Evolutionary conservation across 2,113 vertebrate species (phyloP).

Genomic region (Tetrao urogallus): DNA sequence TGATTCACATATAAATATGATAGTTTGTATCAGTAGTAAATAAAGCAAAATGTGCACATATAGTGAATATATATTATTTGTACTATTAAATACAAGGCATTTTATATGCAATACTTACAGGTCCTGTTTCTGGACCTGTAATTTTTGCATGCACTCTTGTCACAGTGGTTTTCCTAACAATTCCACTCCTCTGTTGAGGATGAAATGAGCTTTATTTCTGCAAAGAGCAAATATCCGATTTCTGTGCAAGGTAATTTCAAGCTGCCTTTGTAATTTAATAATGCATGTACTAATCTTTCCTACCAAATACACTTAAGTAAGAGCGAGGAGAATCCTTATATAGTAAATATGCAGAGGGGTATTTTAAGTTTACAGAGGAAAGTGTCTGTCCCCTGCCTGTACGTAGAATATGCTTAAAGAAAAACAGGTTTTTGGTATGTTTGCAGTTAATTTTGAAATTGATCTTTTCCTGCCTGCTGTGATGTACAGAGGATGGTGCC

Average conservation of each 20-base stretch:
- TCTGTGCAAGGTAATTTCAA: not conserved
- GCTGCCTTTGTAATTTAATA: not conserved
- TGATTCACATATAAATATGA: not conserved
- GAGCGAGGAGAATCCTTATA: not conserved
- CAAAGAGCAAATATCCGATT: not conserved
- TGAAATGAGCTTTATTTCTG: constrained; percentile 4
- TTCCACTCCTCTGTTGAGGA: not conserved
- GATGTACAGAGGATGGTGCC: too few species aligned
- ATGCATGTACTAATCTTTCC: not conserved
- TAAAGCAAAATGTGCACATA: not conserved
- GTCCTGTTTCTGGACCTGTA: not conserved
- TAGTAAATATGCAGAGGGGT: not conserved
- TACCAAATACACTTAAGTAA: fast-evolving
- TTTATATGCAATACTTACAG: not conserved
- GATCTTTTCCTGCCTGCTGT: not conserved
- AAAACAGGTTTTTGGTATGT: not conserved
- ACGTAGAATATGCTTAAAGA: not conserved
- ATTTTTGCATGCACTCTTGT: not conserved
- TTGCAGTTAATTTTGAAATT: not conserved
- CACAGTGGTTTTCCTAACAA: not conserved
- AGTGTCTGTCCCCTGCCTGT: not conserved
- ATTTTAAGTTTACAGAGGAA: not conserved
- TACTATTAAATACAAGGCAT: not conserved
- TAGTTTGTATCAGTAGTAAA: not conserved
- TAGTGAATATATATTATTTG: not conserved